Evolutionary conservation across 1,140 invertebrate genomes (phyloP).

Genomic region (Argopecten irradians): DNA sequence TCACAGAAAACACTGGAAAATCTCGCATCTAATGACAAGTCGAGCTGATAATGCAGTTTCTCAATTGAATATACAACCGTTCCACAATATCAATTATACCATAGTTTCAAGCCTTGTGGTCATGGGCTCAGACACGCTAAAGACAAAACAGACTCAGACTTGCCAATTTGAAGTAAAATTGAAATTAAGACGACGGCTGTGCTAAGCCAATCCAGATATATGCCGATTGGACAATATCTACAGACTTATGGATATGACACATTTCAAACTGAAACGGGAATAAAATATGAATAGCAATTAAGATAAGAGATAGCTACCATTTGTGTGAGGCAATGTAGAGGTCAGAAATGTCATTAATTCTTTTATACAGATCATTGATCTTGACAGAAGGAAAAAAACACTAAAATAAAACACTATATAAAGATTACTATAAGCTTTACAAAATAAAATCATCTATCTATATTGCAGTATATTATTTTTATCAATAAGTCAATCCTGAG

Average conservation of each 20-base stretch:
- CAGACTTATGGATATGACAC: slow-evolving; percentile 15
- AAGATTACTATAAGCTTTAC: neutral
- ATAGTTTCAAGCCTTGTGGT: neutral
- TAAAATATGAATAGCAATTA: slow-evolving; percentile 12
- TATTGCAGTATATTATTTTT: neutral
- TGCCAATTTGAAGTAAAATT: slow-evolving; percentile 18
- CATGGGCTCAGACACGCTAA: neutral
- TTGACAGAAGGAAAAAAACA: neutral
- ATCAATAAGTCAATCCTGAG: neutral
- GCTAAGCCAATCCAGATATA: neutral
- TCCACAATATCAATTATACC: slow-evolving; percentile 22
- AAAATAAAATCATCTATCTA: slow-evolving; percentile 22
- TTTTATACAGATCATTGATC: neutral
- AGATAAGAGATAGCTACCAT: neutral
- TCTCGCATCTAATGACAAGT: neutral
- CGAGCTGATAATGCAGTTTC: slow-evolving; percentile 15
- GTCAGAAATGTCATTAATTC: slow-evolving; percentile 9
- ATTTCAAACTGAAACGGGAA: slow-evolving; percentile 8
- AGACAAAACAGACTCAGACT: slow-evolving; percentile 14
- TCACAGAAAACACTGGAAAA: slow-evolving; percentile 15
- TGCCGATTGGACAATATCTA: slow-evolving; percentile 8
- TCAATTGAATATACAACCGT: slow-evolving; percentile 18
- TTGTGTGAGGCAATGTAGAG: neutral
- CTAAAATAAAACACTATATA: slow-evolving; percentile 10
- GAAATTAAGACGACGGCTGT: slow-evolving; percentile 4